Evolutionary conservation across 2,113 vertebrate genomes (phyloP).

Genomic region (Alligator mississippiensis): DNA sequence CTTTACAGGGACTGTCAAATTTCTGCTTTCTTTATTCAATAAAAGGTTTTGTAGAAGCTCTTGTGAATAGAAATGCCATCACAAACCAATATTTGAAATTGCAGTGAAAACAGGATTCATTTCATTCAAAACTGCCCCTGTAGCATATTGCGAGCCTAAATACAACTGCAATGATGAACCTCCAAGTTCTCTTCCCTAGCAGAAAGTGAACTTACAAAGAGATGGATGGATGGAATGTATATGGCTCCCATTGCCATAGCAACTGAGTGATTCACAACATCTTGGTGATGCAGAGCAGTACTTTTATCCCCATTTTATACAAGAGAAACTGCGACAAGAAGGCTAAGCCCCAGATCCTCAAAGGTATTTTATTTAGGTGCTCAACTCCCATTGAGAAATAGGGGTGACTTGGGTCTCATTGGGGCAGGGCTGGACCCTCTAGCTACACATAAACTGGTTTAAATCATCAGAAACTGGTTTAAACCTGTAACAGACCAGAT

Average conservation of each 20-base stretch:
- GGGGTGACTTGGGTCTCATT: too few species aligned
- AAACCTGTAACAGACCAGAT: too few species aligned
- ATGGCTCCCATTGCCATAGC: background rate
- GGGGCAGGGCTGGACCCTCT: too few species aligned
- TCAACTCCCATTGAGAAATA: background rate
- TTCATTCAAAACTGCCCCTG: background rate
- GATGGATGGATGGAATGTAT: background rate
- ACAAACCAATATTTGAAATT: background rate
- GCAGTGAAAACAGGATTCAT: background rate
- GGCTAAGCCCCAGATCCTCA: background rate
- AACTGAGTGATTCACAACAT: background rate
- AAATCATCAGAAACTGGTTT: too few species aligned
- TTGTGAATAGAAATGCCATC: background rate
- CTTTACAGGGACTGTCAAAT: background rate
- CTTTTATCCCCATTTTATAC: background rate
- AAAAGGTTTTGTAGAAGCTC: background rate
- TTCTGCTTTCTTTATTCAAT: background rate
- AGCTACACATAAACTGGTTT: too few species aligned
- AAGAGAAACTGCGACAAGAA: background rate
- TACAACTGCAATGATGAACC: background rate
- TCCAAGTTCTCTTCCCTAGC: background rate
- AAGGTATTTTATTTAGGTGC: background rate
- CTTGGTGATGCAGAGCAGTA: background rate
- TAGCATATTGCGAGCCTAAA: background rate
- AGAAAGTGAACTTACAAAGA: background rate